phyloP scores from a whole-genome alignment of 2,888 invertebrate species.

The Plagodis dolabraria region DNA sequence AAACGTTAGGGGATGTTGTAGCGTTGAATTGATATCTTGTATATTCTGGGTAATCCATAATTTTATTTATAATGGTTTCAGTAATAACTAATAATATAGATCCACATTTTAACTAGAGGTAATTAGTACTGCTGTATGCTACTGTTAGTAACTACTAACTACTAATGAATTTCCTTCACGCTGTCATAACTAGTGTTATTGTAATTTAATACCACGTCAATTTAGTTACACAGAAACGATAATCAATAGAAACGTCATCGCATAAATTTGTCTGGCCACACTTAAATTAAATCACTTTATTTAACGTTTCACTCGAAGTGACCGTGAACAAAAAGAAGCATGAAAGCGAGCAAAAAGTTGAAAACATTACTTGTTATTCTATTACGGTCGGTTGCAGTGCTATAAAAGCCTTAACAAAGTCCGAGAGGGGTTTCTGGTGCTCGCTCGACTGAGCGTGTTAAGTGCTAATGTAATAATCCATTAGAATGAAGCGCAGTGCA shows the following conservation, averaged over 20 bases:
- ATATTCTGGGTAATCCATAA: too few relatives aligned
- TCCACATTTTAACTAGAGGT: too few relatives aligned
- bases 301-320: constrained; percentile 56
- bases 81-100: too few relatives aligned
- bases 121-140: too few relatives aligned
- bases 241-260: constrained; percentile 31
- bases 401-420: constrained; percentile 66
- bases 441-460: constrained; percentile 80
- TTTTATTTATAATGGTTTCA: too few relatives aligned
- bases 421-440: constrained; percentile 71
- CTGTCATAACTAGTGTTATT: too few relatives aligned
- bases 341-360: constrained; percentile 52
- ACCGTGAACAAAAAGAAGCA: constrained; percentile 55
- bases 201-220: too few relatives aligned
- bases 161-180: too few relatives aligned
- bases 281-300: constrained; percentile 51
- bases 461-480: constrained; percentile 85
- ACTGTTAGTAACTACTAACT: too few relatives aligned
- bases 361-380: constrained; percentile 68
- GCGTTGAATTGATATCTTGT: too few relatives aligned
- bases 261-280: constrained; percentile 40
- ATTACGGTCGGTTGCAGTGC: constrained; percentile 61
- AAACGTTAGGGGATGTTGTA: too few relatives aligned
- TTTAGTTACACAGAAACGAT: constrained; percentile 31
- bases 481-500: constrained; percentile 82